Conservation (phyloP, 1,140 invertebrate species). For the Drosophila navojoa region DNA sequence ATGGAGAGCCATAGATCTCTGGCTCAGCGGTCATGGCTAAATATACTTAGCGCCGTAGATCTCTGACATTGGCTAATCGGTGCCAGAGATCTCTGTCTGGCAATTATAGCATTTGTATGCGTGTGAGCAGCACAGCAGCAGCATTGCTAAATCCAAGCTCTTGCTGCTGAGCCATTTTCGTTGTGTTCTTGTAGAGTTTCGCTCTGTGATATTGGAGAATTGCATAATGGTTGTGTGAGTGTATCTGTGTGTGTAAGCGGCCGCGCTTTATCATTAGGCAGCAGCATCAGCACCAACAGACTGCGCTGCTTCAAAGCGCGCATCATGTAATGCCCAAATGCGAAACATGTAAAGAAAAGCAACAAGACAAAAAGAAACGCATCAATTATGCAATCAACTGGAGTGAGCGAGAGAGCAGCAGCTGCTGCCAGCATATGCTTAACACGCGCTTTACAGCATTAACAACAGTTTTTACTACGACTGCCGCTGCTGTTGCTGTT, state of each 20-base stretch:
- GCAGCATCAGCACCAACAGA: conserved; percentile 11
- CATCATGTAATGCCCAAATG: conserved; percentile 68
- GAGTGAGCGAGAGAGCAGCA: conserved; percentile 15
- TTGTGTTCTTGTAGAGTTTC: conserved; percentile 1
- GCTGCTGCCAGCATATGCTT: conserved; percentile 16
- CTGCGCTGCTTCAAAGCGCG: conserved; percentile 25
- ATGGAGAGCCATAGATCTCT: background rate
- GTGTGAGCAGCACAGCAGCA: conserved; percentile 1
- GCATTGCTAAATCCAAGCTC: background rate
- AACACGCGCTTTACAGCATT: conserved; percentile 33
- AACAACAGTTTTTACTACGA: background rate
- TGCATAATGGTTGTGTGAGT: conserved; percentile 55
- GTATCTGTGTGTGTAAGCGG: background rate
- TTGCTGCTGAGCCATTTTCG: background rate
- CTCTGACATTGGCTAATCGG: background rate
- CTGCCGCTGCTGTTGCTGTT: conserved; percentile 4
- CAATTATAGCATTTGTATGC: background rate
- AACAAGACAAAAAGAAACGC: conserved; percentile 48
- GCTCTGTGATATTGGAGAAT: conserved; percentile 52
- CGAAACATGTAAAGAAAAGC: conserved; percentile 30
- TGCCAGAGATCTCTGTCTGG: background rate
- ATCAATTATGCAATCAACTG: conserved; percentile 49
- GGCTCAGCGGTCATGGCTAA: background rate
- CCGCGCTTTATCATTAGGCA: conserved; percentile 37
- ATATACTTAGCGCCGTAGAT: background rate